Evolutionary conservation across 2,888 invertebrate species (phyloP), one percentile per base, ranked within the genome.

Genomic region (Drosophila sordidapex): DNA sequence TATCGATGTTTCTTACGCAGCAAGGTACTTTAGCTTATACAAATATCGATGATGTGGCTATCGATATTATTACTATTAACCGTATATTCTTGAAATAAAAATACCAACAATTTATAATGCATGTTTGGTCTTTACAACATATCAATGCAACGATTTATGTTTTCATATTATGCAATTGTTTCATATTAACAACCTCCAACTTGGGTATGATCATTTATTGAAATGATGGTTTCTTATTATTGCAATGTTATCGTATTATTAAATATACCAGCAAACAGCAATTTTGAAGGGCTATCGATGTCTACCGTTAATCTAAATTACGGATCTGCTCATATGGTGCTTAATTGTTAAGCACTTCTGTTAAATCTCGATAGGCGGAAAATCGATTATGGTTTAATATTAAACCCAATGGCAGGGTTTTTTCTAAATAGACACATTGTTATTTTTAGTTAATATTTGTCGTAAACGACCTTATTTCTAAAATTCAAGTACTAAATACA

Each of bases 1-100:
- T 73, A 43, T 38, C 74, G 59, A 66, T 62, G 40, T 29, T 51
- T 62, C 62, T 8, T n/a, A 11, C 10, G 10, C 29, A 25, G 18
- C n/a, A 57, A 25, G 4, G 4, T 46, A 27, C 25, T 15, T 15
- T 8, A 15, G 25, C 4, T 25, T 25, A 15, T 15, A 8, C 15
- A 25, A 15, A 25, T 25, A 46, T 46, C 40, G 51, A 43, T 29
- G 11, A 0, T 3, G 0, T 4, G 0, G 1, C 11, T 57, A 70
- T 68, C 68, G 68, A 68, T 71, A 68, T 25, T 38, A 2, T 13
- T 38, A 1, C 6, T 15, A 38, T 54, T 8, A 8, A 25, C 11
- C 25, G 4, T 46, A 46, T 15, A 8, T 11, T 25, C 15, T 25
- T 15, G 4, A 46, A 15, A 46, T 15, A 56, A 56, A 56, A 56